Evolutionary conservation across 2,888 invertebrate species (phyloP), one percentile per base, ranked within the genome.

Genomic region (Agrochola litura): DNA sequence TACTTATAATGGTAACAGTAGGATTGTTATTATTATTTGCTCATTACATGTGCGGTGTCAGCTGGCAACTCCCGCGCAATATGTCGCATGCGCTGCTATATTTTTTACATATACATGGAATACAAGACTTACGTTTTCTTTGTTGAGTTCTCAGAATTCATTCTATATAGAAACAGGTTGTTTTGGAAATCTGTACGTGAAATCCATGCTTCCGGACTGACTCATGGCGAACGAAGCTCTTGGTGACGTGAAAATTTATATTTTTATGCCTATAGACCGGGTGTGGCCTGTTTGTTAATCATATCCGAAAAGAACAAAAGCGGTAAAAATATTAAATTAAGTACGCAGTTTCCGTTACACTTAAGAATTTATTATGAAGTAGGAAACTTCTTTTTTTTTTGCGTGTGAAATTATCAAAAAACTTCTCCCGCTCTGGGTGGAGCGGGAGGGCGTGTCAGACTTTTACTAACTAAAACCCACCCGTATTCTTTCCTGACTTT

Each of bases 31-130:
- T 93, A 91, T 93, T 92, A 91, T 90, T 90, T 88, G 87, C 86
- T 91, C 83, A 90, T 91, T 91, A 90, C 83, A 85, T 83, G 85
- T 88, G 87, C 88, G 88, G 91, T 89, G 92, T 93, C 93, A 93
- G 93, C 93, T 93, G 93, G 89, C 90, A 87, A 87, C 91, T 91
- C 89, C 90, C 88, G 91, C 90, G 89, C 90, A 88, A 83, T 88
- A 83, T 83, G 85, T 80, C 79, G 85, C 75, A 73, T 73, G 69
- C 66, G 46, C 77, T 70, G 77, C 67, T 71, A 65, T 79, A 70
- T 76, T 79, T 82, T 86, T 89, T 89, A 70, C 74, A 75, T 79
- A 79, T 73, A 73, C 72, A 69, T 75, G 68, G 60, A 58, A 85
- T 56, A 73, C 60, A 68, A 83, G 60, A 63, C 69, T 70, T 73